Conservation (phyloP, 2,888 invertebrate genomes). For the Abscondita cerata region DNA sequence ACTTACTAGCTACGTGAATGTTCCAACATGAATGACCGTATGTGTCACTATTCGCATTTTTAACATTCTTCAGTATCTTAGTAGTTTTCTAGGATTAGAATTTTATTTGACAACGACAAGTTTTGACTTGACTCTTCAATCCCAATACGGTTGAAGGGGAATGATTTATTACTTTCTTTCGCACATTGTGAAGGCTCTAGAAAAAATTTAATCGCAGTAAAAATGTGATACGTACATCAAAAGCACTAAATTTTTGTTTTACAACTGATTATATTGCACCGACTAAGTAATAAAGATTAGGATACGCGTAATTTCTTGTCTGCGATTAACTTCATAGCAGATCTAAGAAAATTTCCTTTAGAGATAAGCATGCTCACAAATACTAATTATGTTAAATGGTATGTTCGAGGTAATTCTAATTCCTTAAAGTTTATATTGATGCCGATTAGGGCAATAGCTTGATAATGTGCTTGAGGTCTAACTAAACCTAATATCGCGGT, state of each 20-base stretch:
- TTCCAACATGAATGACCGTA: constrained; percentile 34
- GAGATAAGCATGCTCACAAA: constrained; percentile 45
- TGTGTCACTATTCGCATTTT: constrained; percentile 32
- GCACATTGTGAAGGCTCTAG: too few relatives aligned
- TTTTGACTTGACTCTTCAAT: neutral
- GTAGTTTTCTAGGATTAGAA: constrained; percentile 25
- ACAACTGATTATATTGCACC: too few relatives aligned
- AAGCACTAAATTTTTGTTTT: too few relatives aligned
- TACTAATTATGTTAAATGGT: constrained; percentile 52
- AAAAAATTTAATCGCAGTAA: too few relatives aligned
- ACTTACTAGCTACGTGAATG: constrained; percentile 26
- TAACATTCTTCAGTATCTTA: constrained; percentile 25
- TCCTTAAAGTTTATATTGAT: constrained; percentile 47
- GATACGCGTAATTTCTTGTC: too few relatives aligned
- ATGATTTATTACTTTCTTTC: too few relatives aligned
- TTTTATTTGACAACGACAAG: constrained; percentile 18
- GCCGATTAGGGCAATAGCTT: constrained; percentile 51
- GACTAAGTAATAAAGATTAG: too few relatives aligned
- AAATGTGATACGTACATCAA: too few relatives aligned
- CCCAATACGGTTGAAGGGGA: too few relatives aligned
- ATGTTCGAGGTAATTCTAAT: constrained; percentile 49
- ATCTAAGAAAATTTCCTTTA: constrained; percentile 3
- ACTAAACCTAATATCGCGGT: constrained; percentile 38
- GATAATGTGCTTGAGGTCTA: constrained; percentile 53
- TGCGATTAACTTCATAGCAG: too few relatives aligned